Base-by-base conservation (phyloP, 1,140 invertebrate genomes). In the Drosophila lacteicornis region DNA sequence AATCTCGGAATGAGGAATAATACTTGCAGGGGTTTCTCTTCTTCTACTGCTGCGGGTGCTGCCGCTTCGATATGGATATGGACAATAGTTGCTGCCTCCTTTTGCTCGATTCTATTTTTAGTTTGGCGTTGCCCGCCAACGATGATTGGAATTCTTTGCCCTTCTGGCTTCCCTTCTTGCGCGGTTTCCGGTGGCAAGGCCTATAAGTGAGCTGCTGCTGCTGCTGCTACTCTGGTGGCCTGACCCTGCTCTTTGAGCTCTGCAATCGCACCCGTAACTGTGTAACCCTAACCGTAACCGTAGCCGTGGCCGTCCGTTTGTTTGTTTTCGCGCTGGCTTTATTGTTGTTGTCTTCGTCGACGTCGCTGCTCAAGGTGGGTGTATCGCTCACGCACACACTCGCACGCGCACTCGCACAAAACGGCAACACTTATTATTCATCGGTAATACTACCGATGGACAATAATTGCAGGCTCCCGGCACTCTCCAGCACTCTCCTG, bases 31-130 rank as follows among this genome's bases (percentile, higher is more conserved):
- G 40, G 73, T 40, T 58, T 42, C 40, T 30, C 33, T 49, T 30
- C 27, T 30, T 30, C 27, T 30, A 30, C 27, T 30, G 22, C 22
- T 22, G 22, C 22, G 22, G 22, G 22, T 22, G 22, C 53, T 62
- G 36, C 63, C 51, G 42, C 43, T 47, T 22, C 50, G 25, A 46
- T 68, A 55, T 53, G 60, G 25, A 71, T 57, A 71, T 57, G 69
- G 53, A 38, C 38, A 59, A 56, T 59, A 60, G 50, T 51, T 33
- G 22, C 15, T 42, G 38, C 15, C 25, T 38, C 27, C 17, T 22
- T 13, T 46, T 59, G 59, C 55, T 43, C 61, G 53, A 56, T 76
- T 53, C 77, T 87, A 87, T 87, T 88, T 87, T 70, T 87, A 87
- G 84, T 80, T 80, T 70, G 71, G 63, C 53, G 65, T 55, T 49